phyloP scores from a whole-genome alignment of 2,797 vertebrate species.

The Eidolon dupreanum region DNA sequence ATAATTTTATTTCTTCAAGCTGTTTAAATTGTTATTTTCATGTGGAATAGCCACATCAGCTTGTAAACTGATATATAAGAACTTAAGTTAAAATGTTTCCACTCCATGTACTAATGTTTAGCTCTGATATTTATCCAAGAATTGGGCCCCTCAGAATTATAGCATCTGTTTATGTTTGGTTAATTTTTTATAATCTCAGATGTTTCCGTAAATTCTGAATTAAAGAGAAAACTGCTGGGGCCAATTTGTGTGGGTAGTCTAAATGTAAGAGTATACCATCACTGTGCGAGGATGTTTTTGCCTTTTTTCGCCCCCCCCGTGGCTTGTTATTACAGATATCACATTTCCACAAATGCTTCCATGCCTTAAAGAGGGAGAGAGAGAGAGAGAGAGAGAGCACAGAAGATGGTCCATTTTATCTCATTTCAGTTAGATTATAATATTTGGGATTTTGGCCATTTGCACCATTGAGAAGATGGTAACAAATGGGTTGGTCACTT shows the following conservation, averaged over 20 bases:
- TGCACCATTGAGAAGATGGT: constrained; percentile 21
- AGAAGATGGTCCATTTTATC: constrained; percentile 60
- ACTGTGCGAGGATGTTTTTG: constrained; percentile 5
- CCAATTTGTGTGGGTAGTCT: constrained; percentile 71
- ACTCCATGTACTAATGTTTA: constrained; percentile 75
- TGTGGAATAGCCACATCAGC: constrained; percentile 65
- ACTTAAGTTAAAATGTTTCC: constrained; percentile 72
- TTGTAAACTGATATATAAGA: constrained; percentile 70
- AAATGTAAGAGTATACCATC: constrained; percentile 53
- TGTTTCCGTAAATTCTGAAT: constrained; percentile 82
- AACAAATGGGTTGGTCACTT: constrained; percentile 32
- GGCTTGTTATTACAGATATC: constrained; percentile 67
- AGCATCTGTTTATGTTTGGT: constrained; percentile 81
- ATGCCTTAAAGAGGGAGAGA: background rate
- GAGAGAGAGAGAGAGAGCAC: background rate
- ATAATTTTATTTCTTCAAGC: constrained; percentile 76
- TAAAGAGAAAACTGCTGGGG: constrained; percentile 80
- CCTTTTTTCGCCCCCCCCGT: background rate
- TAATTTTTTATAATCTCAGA: constrained; percentile 81
- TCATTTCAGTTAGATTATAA: constrained; percentile 50
- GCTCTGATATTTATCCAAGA: constrained; percentile 78
- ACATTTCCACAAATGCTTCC: constrained; percentile 62
- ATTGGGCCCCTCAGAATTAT: constrained; percentile 69
- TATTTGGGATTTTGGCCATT: constrained; percentile 46
- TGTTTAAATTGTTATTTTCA: constrained; percentile 70